Base-by-base conservation (phyloP, 2,888 invertebrate species). In the Aelia acuminata region DNA sequence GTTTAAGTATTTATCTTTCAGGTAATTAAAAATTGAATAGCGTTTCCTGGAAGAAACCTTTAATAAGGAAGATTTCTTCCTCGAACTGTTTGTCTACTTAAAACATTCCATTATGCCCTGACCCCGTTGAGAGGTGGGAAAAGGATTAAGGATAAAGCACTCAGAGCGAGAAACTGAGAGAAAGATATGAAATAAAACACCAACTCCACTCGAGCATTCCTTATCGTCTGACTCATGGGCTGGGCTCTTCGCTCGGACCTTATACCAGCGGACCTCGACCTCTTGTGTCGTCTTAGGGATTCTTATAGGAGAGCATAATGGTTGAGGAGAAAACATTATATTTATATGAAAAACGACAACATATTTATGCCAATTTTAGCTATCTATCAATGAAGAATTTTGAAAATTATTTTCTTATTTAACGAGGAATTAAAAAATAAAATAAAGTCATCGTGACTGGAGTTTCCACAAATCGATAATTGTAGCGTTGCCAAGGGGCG, bases 111-210 rank as follows among this genome's bases (percentile, higher is more conserved):
- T 57, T 11, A 26, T 3, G 57, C 18, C 63, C 35, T 35, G 63
- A 35, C 63, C 35, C 63, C 63, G 26, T 31, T 31, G 1, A 5
- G 31, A 20, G 63, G 1, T 3, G 0, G 3, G 3, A 31, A 15
- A 15, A 63, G 18, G 26, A 31, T 0, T 31, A 31, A 31, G 35
- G 63, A 70, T 70, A 70, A 70, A 35, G 63, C 35, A 70, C 35
- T 3, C 1, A 20, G 18, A 70, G 35, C 20, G 35, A 70, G 63
- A 35, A 70, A 70, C 31, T 70, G 57, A 57, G 57, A 57, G 57
- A 57, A 70, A 70, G 63, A 70, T 15, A 70, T 70, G 63, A 70
- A 70, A 70, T 35, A 70, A 70, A 70, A 70, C 63, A 70, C 10
- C 63, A 20, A 70, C 63, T 18, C 7, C 31, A 70, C 63, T 18